A percentile compares a stretch with the other conserved stretches of the same genome.
Evolutionary conservation across 2,797 vertebrate genomes (phyloP).

Genomic region (Lepus townsendii): DNA sequence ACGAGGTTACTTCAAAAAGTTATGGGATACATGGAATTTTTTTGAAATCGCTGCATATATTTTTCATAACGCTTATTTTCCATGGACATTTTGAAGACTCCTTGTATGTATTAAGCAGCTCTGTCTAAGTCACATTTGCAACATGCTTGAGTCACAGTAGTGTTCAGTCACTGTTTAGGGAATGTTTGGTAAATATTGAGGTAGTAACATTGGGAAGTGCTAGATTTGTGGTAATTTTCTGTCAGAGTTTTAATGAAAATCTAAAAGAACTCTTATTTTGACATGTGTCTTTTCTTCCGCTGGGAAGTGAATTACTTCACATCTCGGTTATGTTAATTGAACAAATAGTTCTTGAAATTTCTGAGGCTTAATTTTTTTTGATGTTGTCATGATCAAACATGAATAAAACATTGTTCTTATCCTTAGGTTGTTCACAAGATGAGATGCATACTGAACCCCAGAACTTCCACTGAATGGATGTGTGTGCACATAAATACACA

Average conservation of each 20-base stretch:
- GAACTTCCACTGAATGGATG: not conserved
- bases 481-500: not conserved
- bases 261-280: slow-evolving; percentile 18
- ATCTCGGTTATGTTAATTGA: slow-evolving; percentile 8
- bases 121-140: not conserved
- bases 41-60: too few relatives aligned
- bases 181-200: slow-evolving; percentile 53
- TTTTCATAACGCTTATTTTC: too few relatives aligned
- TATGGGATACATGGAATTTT: too few relatives aligned
- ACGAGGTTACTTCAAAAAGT: too few relatives aligned
- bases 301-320: slow-evolving; percentile 21
- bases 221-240: slow-evolving; percentile 28
- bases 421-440: not conserved
- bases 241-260: slow-evolving; percentile 38
- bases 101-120: not conserved
- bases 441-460: not conserved
- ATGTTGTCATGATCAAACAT: not conserved
- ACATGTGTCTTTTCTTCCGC: slow-evolving; percentile 9
- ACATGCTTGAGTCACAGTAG: not conserved
- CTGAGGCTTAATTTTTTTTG: not conserved
- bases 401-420: not conserved
- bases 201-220: not conserved
- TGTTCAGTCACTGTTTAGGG: not conserved
- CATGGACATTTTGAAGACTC: too few relatives aligned
- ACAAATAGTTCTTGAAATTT: slow-evolving; percentile 39